Evolutionary conservation across 2,888 invertebrate genomes (phyloP), one percentile per base, ranked within the genome.

Genomic region (Isotomurus palustris): DNA sequence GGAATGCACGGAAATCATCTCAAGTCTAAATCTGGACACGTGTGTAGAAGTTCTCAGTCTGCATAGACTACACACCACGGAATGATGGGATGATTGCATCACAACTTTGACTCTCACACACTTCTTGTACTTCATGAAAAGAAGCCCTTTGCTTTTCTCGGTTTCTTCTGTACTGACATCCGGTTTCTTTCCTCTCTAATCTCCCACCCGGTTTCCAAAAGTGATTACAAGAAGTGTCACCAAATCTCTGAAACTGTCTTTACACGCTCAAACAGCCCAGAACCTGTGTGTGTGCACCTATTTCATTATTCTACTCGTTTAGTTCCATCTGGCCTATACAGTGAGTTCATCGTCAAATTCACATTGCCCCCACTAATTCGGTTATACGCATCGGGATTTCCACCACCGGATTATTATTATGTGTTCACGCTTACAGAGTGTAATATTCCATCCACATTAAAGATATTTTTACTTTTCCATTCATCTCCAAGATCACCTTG

Each of bases 11-110:
- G 28, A 25, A 48, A 29, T 17, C 12, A 51, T 50, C 29, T 40
- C 44, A 47, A 57, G 47, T 58, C 50, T 58, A 58, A 59, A 60
- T 60, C 44, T 61, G 51, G 56, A 56, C 60, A 64, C 59, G 61
- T 58, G 64, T 44, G 53, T 49, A n/a, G 36, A 44, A 36, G 17
- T 10, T 35, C 28, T 43, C 43, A 43, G 43, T 22, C 24, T 43
- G 12, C 22, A 43, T 12, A 14, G 21, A 24, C 24, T 21, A 43
- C 22, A 43, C 43, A 24, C 21, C 22, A 43, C 22, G 43, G 24
- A n/a, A n/a, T n/a, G 43, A 43, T 43, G 43, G 22, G 43, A 43
- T 22, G 24, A 52, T 44, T 50, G 27, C 32, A 22, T 14, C 25
- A n/a, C 14, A 10, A 2, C 17, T 8, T 24, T 25, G 27, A 35